Percentiles rank a stretch among this genome's conserved stretches.
Conservation (phyloP, 2,888 invertebrate species). For the Aphrophora alni region DNA sequence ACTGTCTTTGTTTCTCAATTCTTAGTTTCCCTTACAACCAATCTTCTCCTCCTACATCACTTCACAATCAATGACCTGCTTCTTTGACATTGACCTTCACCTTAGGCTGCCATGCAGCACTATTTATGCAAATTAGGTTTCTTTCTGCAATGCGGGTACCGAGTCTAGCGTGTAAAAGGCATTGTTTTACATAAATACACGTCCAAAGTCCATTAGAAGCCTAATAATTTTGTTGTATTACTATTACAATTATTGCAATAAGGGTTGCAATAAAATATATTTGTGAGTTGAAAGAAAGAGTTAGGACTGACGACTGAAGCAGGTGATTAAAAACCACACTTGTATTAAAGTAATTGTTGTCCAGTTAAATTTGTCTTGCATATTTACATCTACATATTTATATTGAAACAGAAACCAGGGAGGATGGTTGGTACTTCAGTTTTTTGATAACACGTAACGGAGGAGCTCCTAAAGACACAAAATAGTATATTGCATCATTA, state of each 20-base stretch:
- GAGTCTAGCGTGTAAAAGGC: neutral
- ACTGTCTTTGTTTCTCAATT: neutral
- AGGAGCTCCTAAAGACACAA: too few species aligned
- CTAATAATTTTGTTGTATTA: too few species aligned
- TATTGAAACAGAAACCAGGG: too few species aligned
- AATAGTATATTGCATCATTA: too few species aligned
- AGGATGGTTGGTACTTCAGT: too few species aligned
- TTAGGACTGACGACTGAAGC: too few species aligned
- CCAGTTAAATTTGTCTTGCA: too few species aligned
- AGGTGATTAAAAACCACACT: neutral
- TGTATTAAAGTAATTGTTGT: too few species aligned
- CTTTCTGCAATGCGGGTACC: neutral
- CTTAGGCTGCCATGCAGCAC: neutral
- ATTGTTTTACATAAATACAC: neutral
- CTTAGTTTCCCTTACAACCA: neutral
- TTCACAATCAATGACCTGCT: neutral
- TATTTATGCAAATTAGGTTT: neutral
- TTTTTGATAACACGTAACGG: too few species aligned
- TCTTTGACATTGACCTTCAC: neutral
- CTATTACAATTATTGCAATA: neutral
- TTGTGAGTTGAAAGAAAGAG: too few species aligned
- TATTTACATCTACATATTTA: too few species aligned
- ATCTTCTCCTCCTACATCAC: neutral
- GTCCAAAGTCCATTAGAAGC: neutral
- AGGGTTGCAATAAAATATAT: neutral